These are phyloP conservation scores for Anguilla marmorata DNA, from an alignment of 2,797 vertebrate genomes.

Conservation along the genomic window DNA sequence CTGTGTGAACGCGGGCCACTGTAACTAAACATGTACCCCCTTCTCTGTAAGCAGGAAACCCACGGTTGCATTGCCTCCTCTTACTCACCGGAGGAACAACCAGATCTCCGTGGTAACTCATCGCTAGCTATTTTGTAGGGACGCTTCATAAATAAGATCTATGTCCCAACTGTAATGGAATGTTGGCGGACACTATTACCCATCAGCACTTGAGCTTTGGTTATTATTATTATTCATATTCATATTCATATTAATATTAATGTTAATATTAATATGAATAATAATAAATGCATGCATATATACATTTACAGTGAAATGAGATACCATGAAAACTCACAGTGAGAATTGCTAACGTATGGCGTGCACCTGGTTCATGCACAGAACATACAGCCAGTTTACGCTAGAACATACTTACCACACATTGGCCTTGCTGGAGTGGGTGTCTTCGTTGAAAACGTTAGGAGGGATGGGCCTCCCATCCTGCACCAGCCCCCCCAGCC, in stretches of 20 bases:
- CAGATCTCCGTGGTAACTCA: not conserved
- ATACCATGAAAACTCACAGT: not conserved
- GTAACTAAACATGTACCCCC: not conserved
- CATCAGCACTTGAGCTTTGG: not conserved
- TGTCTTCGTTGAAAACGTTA: slow-evolving; percentile 31
- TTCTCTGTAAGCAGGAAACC: slow-evolving; percentile 16
- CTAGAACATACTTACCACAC: not conserved
- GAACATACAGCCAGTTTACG: not conserved
- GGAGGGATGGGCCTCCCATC: slow-evolving; percentile 61
- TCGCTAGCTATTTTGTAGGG: slow-evolving; percentile 11
- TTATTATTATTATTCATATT: not conserved
- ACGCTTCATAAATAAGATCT: slow-evolving; percentile 17
- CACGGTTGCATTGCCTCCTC: not conserved
- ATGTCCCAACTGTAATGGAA: not conserved
- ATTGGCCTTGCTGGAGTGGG: not conserved
- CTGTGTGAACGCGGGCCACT: not conserved
- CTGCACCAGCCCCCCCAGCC: slow-evolving; percentile 34
- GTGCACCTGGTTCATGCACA: not conserved
- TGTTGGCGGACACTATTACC: not conserved
- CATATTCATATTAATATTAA: not conserved
- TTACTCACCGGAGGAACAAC: not conserved
- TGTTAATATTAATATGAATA: not conserved
- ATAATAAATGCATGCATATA: not conserved
- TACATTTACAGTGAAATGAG: not conserved
- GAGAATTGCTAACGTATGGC: not conserved